These are phyloP conservation scores for Megalops atlanticus DNA, from an alignment of 2,113 vertebrate species.

Conservation along the genomic window DNA sequence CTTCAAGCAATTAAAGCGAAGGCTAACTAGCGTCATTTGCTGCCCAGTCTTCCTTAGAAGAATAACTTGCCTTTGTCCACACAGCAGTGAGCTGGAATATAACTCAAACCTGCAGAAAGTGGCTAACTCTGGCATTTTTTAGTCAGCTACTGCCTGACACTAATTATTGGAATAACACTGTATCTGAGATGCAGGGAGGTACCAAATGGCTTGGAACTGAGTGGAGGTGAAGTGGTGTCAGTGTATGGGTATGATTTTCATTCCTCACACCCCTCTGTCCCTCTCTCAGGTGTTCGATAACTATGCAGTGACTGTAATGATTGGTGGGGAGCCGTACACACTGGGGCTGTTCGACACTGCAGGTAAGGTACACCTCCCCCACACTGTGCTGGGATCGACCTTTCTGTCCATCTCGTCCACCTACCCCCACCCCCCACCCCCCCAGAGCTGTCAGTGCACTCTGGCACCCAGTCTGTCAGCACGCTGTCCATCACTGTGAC, in stretches of 20 bases:
- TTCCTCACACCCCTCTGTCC: background rate
- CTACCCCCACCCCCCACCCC: too few species aligned
- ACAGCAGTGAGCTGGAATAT: too few species aligned
- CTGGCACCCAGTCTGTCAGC: background rate
- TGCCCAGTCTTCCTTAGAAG: too few species aligned
- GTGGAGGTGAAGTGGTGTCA: background rate
- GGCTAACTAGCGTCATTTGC: too few species aligned
- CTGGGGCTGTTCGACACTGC: constrained; percentile 96
- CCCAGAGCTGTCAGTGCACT: background rate
- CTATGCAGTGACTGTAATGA: constrained; percentile 99
- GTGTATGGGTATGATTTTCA: background rate
- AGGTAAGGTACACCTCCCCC: constrained; percentile 70
- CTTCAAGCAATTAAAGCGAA: background rate
- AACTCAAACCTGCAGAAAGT: background rate
- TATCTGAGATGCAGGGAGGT: background rate
- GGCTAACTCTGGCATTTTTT: background rate
- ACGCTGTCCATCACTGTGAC: background rate
- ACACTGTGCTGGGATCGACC: too few species aligned
- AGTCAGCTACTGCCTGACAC: background rate
- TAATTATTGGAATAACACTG: background rate
- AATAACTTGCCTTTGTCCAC: too few species aligned
- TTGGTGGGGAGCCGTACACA: constrained; percentile 96
- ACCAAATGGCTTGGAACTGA: background rate
- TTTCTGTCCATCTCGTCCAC: too few species aligned
- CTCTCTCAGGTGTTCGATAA: constrained; percentile 92